Evolutionary conservation across 53 echinoderm and acorn worm species (phyloP), one percentile per base, ranked within the genome.

Genomic region (Luidia sarsii): DNA sequence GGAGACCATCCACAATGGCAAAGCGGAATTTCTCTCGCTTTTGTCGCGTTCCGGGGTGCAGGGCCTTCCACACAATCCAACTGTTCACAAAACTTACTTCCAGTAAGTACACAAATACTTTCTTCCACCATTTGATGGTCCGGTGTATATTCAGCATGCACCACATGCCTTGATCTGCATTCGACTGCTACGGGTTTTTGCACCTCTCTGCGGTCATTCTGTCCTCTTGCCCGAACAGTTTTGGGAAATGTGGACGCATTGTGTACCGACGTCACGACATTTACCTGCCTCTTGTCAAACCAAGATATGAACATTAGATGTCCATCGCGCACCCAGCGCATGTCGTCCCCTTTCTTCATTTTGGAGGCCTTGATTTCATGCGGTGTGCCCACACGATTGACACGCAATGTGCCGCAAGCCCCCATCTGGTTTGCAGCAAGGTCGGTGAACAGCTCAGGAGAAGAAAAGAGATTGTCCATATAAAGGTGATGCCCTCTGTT

Each of bases 401-500:
- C 29, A 15, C 77, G 38, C 39, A 59, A n/a, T 7, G 74, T 74
- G 9, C 54, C 51, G 25, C 75, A 75, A 35, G 75, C 57, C 2
- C 57, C 75, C 5, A 36, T 23, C 8, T 4, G n/a, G 27, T 55
- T 27, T 37, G 22, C 9, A 1, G 9, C 7, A 38, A 73, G 57
- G 4, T 23, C 14, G 2, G 4, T 19, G 34, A 39, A 59, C 32
- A 71, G 37, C 1, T 6, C 46, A 9, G 72, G 72, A 0, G 64
- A 77, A 8, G 60, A 39, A 41, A 77, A 77, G 16, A 61, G 31
- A 68, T 68, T 68, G 49, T 68, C 68, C 48, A 68, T 68, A 39
- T 80, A 77, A 3, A 77, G 15, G 61, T 77, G 77, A 25, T 77
- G 77, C 31, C 62, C 62, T 35, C 51, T 77, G 33, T 61, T 61